These are phyloP conservation scores for Hippocampus kuda DNA, from an alignment of 2,797 vertebrate genomes.

Conservation along the genomic window DNA sequence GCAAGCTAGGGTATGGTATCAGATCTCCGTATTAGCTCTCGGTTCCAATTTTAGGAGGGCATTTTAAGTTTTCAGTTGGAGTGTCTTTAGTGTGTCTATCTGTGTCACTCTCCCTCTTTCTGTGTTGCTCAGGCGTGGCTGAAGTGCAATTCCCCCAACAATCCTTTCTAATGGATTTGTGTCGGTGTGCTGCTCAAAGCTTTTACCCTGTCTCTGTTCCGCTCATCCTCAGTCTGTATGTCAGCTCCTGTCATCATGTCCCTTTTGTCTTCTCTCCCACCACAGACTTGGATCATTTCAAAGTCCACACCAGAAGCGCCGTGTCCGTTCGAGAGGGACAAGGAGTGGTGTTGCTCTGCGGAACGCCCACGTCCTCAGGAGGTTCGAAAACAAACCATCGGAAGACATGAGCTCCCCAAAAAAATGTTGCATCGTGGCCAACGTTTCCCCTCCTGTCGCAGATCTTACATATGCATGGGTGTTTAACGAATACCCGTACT, in stretches of 20 bases:
- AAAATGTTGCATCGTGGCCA: neutral
- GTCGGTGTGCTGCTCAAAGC: constrained; percentile 32
- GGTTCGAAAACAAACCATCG: constrained; percentile 52
- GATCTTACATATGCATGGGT: constrained; percentile 86
- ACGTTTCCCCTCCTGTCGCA: constrained; percentile 44
- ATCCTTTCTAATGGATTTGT: constrained; percentile 28
- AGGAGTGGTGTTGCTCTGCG: constrained; percentile 88
- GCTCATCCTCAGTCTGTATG: constrained; percentile 18
- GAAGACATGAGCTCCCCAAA: neutral
- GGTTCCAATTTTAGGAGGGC: neutral
- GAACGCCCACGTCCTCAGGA: constrained; percentile 77
- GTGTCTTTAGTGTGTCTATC: neutral
- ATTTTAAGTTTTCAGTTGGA: neutral
- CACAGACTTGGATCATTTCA: constrained; percentile 78
- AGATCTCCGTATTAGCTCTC: neutral
- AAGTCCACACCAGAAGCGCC: constrained; percentile 76
- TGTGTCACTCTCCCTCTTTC: constrained; percentile 14
- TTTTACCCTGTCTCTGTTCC: constrained; percentile 30
- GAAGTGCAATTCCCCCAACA: constrained; percentile 32
- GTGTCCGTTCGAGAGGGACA: constrained; percentile 94
- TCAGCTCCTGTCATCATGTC: constrained; percentile 26
- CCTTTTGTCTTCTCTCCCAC: constrained; percentile 8
- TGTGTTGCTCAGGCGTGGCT: constrained; percentile 5
- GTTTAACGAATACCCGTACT: constrained; percentile 89
- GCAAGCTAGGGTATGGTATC: neutral